Evolutionary conservation across 2,113 vertebrate species (phyloP), one percentile per base, ranked within the genome.

Genomic region (Neodon shergylaensis): DNA sequence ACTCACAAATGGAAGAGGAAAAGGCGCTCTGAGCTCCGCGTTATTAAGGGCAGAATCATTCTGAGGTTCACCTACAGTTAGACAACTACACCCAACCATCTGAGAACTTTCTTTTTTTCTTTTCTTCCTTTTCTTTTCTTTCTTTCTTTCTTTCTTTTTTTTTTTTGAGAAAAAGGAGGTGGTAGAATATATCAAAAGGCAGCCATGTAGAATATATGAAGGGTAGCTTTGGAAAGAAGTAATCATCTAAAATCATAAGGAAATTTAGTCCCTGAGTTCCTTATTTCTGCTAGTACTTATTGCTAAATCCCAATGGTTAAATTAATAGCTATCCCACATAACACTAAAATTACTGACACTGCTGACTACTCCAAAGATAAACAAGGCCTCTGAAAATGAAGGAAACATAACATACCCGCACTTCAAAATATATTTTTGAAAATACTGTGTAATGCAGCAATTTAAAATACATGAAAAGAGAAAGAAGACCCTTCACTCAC

Each of bases 181-280:
- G 21, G 36, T 13, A 66, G 39, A 65, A 19, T 47, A 44, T 84
- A 66, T 47, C n/a, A 44, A 42, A 44, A 49, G 3, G 19, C 39
- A 44, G 81, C 26, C 54, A 63, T 82, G 14, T 65, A 84, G 7
- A 65, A 65, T 42, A 63, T 2, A 84, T 47, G 61, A 84, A 65
- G 14, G 8, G 65, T 44, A 66, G 44, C 39, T 66, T 2, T 84
- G 39, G 16, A 85, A 85, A 26, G 26, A 42, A 26, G 85, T 85
- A 72, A 52, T 44, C 33, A 58, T 12, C 86, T 88, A 76, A 96
- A 96, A 92, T 81, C 63, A 73, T 33, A 95, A 90, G 73, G 16
- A 91, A 95, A 92, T 24, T 22, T 94, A 44, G 39, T 94, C 39
- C 95, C 66, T 85, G 42, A 70, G 49, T 22, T 94, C 78, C 83